Conservation (phyloP, 2,797 vertebrate genomes). For the Apodemus agrarius region DNA sequence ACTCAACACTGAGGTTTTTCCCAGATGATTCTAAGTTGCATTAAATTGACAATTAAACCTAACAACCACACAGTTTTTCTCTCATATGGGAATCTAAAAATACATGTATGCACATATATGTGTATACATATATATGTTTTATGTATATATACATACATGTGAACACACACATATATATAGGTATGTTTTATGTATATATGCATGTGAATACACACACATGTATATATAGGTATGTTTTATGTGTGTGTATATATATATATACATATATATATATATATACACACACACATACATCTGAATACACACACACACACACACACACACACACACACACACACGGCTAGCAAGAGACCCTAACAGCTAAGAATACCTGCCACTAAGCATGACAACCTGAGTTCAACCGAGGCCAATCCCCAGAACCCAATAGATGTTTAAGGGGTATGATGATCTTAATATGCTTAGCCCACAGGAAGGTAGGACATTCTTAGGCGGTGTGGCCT, state of each 20-base stretch:
- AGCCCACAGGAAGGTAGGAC: not conserved
- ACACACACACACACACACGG: no score
- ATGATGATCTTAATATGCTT: not conserved
- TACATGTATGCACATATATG: not conserved
- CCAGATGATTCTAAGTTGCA: not conserved
- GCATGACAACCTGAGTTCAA: not conserved
- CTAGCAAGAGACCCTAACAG: not conserved
- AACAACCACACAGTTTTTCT: not conserved
- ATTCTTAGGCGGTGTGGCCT: not conserved
- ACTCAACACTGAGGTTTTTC: not conserved
- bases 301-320: no score
- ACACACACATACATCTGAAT: no score
- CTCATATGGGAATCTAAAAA: not conserved
- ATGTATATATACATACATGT: no score
- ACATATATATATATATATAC: no score
- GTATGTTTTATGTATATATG: not conserved
- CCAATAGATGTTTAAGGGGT: not conserved
- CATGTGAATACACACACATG: no score
- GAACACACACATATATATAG: no score
- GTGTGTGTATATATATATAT: not conserved
- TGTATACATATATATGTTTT: not conserved
- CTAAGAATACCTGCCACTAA: not conserved
- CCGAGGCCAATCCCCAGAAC: not conserved
- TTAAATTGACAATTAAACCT: not conserved
- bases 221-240: not conserved